These are phyloP conservation scores for Embiotoca jacksoni DNA, from an alignment of 2,113 vertebrate species.

Conservation along the genomic window DNA sequence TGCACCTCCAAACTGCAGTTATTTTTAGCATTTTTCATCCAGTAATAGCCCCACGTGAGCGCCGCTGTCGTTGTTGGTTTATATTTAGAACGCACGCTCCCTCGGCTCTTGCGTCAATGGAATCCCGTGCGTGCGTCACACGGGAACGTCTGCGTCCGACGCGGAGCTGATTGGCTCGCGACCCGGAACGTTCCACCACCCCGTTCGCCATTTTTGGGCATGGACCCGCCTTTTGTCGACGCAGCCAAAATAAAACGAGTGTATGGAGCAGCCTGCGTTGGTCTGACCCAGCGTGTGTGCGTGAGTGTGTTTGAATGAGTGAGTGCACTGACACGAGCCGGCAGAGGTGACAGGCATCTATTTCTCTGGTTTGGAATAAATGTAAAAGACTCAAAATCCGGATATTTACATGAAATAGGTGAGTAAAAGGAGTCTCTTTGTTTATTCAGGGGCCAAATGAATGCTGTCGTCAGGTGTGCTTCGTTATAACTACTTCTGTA, in stretches of 20 bases:
- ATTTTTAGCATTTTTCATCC: constrained; percentile 86
- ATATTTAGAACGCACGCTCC: constrained; percentile 91
- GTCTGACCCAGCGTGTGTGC: constrained; percentile 57
- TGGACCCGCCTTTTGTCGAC: constrained; percentile 59
- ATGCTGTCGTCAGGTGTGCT: constrained; percentile 1
- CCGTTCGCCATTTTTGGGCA: constrained; percentile 84
- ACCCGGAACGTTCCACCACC: constrained; percentile 86
- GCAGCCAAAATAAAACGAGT: constrained; percentile 79
- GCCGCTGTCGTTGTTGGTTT: constrained; percentile 67
- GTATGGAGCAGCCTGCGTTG: constrained; percentile 45
- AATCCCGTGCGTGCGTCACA: constrained; percentile 94
- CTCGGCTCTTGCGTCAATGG: constrained; percentile 91
- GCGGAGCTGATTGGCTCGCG: constrained; percentile 74
- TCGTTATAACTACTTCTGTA: constrained; percentile 4
- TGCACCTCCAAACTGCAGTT: constrained; percentile 55
- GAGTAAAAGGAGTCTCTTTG: constrained; percentile 37
- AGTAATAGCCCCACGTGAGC: constrained; percentile 77
- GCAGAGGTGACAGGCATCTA: constrained; percentile 42
- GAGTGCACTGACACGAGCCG: constrained; percentile 61
- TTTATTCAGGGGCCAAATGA: background rate
- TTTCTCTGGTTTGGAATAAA: constrained; percentile 65
- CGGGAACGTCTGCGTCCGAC: constrained; percentile 80
- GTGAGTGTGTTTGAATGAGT: constrained; percentile 57
- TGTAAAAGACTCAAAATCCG: constrained; percentile 42
- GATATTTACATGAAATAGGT: constrained; percentile 73